Evolutionary conservation across 2,888 invertebrate genomes (phyloP), one percentile per base, ranked within the genome.

Genomic region (Helleia helle): DNA sequence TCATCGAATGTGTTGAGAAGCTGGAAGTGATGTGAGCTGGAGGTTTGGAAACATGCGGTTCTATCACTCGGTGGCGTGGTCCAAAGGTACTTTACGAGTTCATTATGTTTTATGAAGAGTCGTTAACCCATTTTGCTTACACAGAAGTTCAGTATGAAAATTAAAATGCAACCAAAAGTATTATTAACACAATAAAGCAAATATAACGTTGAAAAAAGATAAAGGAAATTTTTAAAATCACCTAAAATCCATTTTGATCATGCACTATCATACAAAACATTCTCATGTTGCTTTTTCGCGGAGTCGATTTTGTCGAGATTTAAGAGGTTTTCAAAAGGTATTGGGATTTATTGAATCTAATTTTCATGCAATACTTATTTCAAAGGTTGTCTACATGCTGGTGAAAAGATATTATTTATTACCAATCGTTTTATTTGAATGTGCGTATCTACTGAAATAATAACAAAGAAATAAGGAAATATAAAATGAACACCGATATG

Each of bases 41-140:
- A 80, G 80, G 79, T 79, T 79, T 72, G 72, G 77, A 74, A 73
- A 73, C 83, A 83, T 83, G 81, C 83, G 81, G 66, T 72, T 81
- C 80, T 69, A 77, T 84, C 83, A 84, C 84, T 83, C 84, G 84
- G 84, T 84, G 84, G 84, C 84, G 83, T 85, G 85, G 83, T 80
- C 72, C 71, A 67, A 71, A 72, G 73, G 58, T 67, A 74, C 70
- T 70, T 63, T 75, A 80, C 75, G 75, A 72, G 80, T 81, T 77
- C 77, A 57, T 55, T 59, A 76, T 74, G 76, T 77, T 55, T 66
- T 50, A 71, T 74, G 73, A 64, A 56, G 67, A 73, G 65, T 67
- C 68, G 58, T 54, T 46, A 47, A 49, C 49, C 57, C 52, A 56
- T 56, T 56, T 49, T 41, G 49, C 49, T 55, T 55, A 44, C 40